Conservation (phyloP, 2,113 vertebrate species). For the Campylomormyrus numenius region DNA sequence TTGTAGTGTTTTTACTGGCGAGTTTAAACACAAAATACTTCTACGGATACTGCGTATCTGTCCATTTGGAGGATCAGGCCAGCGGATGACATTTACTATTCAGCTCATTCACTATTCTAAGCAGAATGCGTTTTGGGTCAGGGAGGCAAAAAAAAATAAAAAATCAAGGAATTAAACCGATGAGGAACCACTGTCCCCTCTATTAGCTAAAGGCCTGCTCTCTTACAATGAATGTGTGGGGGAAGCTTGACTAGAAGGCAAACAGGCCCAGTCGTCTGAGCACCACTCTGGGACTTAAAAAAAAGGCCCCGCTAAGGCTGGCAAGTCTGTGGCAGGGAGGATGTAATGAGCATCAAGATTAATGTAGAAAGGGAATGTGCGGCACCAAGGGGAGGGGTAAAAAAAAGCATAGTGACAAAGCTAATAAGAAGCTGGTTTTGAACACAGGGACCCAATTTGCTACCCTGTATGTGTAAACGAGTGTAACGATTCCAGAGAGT, state of each 20-base stretch:
- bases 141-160: constrained; percentile 36
- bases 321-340: background rate
- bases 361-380: background rate
- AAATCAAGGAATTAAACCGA: constrained; percentile 23
- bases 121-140: constrained; percentile 53
- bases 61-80: background rate
- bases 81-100: background rate
- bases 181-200: constrained; percentile 16
- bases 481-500: background rate
- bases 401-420: background rate
- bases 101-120: constrained; percentile 27
- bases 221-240: background rate
- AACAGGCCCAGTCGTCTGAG: background rate
- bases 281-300: background rate
- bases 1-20: background rate
- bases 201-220: background rate
- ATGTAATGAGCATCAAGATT: background rate
- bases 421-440: constrained; percentile 2
- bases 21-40: background rate
- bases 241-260: background rate
- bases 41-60: background rate
- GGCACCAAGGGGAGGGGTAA: background rate
- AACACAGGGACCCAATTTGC: background rate
- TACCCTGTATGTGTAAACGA: background rate
- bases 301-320: background rate